phyloP scores from a whole-genome alignment of 2,797 vertebrate genomes.

The Pampus argenteus region DNA sequence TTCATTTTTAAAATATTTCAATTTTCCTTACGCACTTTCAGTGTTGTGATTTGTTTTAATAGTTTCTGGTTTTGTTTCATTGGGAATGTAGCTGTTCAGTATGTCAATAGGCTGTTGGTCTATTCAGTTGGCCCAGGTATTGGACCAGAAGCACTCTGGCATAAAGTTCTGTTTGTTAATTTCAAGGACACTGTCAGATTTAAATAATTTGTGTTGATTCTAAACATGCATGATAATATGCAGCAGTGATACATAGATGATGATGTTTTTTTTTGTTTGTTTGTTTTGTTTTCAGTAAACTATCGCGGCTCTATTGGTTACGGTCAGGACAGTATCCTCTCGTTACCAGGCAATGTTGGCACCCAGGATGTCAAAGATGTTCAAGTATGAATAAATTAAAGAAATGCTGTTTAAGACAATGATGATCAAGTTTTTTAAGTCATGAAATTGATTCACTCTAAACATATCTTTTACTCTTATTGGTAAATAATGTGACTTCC shows the following conservation, averaged over 20 bases:
- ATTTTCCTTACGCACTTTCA: background rate
- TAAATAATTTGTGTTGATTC: background rate
- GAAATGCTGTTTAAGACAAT: background rate
- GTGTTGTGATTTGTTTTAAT: background rate
- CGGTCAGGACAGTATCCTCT: slow-evolving; percentile 92
- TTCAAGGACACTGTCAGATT: background rate
- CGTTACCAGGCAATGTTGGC: slow-evolving; percentile 92
- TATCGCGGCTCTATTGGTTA: slow-evolving; percentile 96
- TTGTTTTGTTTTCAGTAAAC: slow-evolving; percentile 86
- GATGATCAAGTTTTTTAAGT: background rate
- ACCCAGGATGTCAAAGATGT: slow-evolving; percentile 94
- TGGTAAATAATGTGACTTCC: background rate
- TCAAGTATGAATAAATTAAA: slow-evolving; percentile 84
- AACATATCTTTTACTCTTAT: background rate
- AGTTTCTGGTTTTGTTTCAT: background rate
- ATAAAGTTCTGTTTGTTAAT: background rate
- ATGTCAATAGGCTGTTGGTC: background rate
- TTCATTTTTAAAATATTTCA: too few species aligned
- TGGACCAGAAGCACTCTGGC: background rate
- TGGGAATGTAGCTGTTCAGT: background rate
- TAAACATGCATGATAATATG: background rate
- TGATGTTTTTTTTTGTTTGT: slow-evolving; percentile 3
- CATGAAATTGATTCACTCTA: background rate
- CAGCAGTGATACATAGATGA: background rate
- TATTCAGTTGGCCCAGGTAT: background rate